These are phyloP conservation scores for Gymnocypris eckloni DNA, from an alignment of 2,797 vertebrate species.

Conservation along the genomic window DNA sequence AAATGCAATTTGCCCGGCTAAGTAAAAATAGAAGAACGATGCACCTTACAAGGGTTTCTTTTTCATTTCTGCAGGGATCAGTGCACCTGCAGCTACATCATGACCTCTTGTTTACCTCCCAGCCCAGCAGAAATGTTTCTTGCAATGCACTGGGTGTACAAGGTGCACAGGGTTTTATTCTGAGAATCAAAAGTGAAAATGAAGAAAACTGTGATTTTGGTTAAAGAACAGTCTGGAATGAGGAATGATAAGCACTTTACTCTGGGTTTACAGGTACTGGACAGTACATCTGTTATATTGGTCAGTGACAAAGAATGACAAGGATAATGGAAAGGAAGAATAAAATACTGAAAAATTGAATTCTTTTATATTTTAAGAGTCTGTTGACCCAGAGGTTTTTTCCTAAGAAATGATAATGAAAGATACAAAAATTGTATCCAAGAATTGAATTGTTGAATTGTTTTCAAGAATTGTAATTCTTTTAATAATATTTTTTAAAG, in stretches of 20 bases:
- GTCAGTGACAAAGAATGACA: background rate
- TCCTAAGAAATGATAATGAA: constrained; percentile 12
- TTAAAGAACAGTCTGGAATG: background rate
- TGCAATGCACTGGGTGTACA: background rate
- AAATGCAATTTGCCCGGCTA: background rate
- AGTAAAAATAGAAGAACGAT: constrained; percentile 16
- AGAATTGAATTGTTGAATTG: background rate
- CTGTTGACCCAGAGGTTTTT: background rate
- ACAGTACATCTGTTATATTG: background rate
- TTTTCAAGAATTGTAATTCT: background rate
- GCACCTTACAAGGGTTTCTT: constrained; percentile 26
- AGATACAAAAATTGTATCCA: background rate
- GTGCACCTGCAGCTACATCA: constrained; percentile 23
- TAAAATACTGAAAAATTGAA: background rate
- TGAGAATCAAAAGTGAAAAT: constrained; percentile 12
- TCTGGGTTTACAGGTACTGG: background rate
- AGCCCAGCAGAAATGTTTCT: constrained; percentile 3
- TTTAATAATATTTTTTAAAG: background rate
- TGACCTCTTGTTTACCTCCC: constrained; percentile 21
- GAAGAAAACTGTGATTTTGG: background rate
- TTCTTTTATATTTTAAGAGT: background rate
- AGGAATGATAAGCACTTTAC: background rate
- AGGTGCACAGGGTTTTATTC: background rate
- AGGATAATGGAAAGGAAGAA: background rate
- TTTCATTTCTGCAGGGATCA: constrained; percentile 26